Evolutionary conservation across 1,140 invertebrate genomes (phyloP), one percentile per base, ranked within the genome.

Genomic region (Philotrypesis tridentata): DNA sequence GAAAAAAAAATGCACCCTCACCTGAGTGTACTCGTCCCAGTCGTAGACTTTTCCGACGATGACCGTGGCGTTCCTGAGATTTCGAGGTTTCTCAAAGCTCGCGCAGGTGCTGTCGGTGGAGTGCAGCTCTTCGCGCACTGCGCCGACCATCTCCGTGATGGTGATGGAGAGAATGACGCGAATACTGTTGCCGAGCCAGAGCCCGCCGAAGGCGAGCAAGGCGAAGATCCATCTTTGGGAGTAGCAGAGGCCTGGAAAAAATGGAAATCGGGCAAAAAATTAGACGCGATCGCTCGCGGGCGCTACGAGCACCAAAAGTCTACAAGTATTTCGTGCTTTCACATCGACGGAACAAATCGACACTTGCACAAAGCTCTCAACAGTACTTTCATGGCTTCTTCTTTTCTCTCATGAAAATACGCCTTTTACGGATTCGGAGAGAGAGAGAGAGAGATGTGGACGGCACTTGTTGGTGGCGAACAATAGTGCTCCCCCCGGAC

Each of bases 181-280:
- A n/a, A 81, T 68, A 23, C 29, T 63, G 40, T 72, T 81, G 5
- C 79, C 72, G 8, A 81, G 43, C 37, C 14, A 48, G 9, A 81
- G 43, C 7, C 72, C 79, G 23, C 55, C n/a, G 17, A 75, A 75
- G 2, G 72, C 33, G 48, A 81, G 17, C 2, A 82, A n/a, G 0
- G 75, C 75, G 31, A 82, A 78, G n/a, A 82, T 65, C 81, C 81
- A 82, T 82, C 63, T 72, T 67, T 82, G 81, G 0, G 81, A 72
- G 43, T 78, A 40, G 31, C 75, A n/a, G 6, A 14, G 4, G 25
- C 81, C 81, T 82, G 27, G 2, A 21, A 60, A 60, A 60, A 60
- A 60, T 17, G 55, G 17, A 61, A 61, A 14, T 61, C 7, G 3
- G 2, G 12, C 2, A 40, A 9, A 12, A 0, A 40, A 12, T 40